A percentile compares a stretch with the other conserved stretches of the same genome.
phyloP scores from a whole-genome alignment of 2,113 vertebrate genomes.

The Sturnus vulgaris region DNA sequence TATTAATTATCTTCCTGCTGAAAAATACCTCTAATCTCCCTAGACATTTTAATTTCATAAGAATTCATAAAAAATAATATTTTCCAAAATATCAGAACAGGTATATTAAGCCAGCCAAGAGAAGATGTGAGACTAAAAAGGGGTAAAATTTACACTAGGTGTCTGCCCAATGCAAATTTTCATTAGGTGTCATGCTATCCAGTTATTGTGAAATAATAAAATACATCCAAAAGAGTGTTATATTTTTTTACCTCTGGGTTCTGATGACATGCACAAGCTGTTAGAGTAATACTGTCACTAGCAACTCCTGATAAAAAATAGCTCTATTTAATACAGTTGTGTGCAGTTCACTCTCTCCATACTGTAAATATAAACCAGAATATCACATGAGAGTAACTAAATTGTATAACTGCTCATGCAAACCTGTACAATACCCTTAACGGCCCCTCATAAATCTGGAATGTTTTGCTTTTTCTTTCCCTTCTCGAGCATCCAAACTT shows the following conservation, averaged over 20 bases:
- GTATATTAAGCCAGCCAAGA: neutral
- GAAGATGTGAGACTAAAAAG: neutral
- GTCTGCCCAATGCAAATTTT: constrained; percentile 28
- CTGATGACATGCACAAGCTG: neutral
- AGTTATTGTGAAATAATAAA: constrained; percentile 6
- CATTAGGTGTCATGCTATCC: neutral
- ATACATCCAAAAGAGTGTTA: neutral
- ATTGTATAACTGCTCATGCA: constrained; percentile 18
- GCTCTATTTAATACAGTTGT: neutral
- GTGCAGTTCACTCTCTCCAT: neutral
- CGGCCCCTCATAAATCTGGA: neutral
- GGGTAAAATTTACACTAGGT: neutral
- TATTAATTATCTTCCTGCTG: neutral
- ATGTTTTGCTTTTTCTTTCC: constrained; percentile 9
- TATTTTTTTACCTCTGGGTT: neutral
- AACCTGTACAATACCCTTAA: neutral
- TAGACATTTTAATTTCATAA: neutral
- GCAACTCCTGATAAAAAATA: neutral
- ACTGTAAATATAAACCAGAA: constrained; percentile 14
- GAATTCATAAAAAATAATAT: neutral
- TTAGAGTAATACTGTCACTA: constrained; percentile 1
- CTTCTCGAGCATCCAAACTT: neutral
- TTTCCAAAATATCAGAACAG: neutral
- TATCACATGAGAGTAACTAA: constrained; percentile 24
- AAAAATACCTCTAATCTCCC: neutral